These are phyloP conservation scores for Porites rus DNA, from an alignment of 92 coral and sea anemone genomes.

Conservation along the genomic window DNA sequence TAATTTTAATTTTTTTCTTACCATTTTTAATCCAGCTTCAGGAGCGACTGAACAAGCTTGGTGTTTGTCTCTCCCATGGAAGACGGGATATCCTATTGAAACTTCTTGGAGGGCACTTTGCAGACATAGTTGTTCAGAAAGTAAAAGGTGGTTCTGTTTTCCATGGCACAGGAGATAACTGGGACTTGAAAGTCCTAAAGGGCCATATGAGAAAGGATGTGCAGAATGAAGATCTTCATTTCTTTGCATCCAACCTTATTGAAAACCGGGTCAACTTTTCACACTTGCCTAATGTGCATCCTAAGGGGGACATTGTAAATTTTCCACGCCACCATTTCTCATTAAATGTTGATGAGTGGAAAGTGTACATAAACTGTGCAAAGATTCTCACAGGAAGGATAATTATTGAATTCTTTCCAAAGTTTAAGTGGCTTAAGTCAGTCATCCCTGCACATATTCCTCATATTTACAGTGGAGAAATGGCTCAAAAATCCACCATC, in stretches of 20 bases:
- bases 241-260: constrained; percentile 68
- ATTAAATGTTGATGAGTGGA: constrained; percentile 56
- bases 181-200: constrained; percentile 46
- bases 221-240: constrained; percentile 70
- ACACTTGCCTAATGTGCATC: constrained; percentile 57
- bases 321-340: constrained; percentile 51
- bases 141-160: constrained; percentile 11
- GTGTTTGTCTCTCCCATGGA: constrained; percentile 53
- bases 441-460: constrained; percentile 55
- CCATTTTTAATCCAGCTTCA: constrained; percentile 39
- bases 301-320: constrained; percentile 43
- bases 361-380: constrained; percentile 52
- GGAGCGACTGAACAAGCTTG: constrained; percentile 67
- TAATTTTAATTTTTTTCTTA: no score
- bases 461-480: constrained; percentile 64
- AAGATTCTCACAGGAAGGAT: constrained; percentile 50
- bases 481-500: constrained; percentile 67
- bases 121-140: constrained; percentile 44
- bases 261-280: constrained; percentile 63
- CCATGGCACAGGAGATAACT: constrained; percentile 69
- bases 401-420: constrained; percentile 57
- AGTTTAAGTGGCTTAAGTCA: constrained; percentile 57
- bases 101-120: constrained; percentile 67
- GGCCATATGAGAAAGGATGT: constrained; percentile 67
- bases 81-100: constrained; percentile 40